Evolutionary conservation across 1,140 invertebrate genomes (phyloP).

Genomic region (Temnothorax nylanderi): DNA sequence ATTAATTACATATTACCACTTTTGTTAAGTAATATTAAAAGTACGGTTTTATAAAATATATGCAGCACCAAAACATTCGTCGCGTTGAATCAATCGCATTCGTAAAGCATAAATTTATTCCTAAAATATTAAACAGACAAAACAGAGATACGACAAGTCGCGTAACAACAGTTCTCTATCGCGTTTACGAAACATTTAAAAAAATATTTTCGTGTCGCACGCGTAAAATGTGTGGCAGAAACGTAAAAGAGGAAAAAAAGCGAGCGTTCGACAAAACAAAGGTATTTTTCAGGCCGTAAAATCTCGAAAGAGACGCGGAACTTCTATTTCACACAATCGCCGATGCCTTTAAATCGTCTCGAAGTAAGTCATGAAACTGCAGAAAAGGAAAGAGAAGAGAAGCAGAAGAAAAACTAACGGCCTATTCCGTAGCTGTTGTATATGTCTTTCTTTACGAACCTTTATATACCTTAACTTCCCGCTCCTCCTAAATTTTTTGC

Average conservation of each 20-base stretch:
- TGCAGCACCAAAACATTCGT: background rate
- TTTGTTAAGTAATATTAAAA: background rate
- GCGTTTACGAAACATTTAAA: slow-evolving; percentile 20
- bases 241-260: background rate
- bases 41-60: background rate
- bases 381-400: background rate
- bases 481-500: background rate
- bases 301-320: slow-evolving; percentile 21
- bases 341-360: slow-evolving; percentile 15
- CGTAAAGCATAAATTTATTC: background rate
- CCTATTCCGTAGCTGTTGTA: background rate
- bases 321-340: slow-evolving; percentile 21
- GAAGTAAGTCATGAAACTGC: slow-evolving; percentile 15
- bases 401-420: slow-evolving; percentile 9
- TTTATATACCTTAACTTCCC: slow-evolving; percentile 1
- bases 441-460: background rate
- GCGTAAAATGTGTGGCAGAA: background rate
- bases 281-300: slow-evolving; percentile 26
- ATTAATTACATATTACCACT: background rate
- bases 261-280: background rate
- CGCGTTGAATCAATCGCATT: background rate
- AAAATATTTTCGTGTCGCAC: slow-evolving; percentile 23
- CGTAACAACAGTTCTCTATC: background rate
- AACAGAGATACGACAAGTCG: background rate
- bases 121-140: slow-evolving; percentile 3